A percentile compares a stretch with the other conserved stretches of the same genome.
phyloP scores from a whole-genome alignment of 53 echinoderm and acorn worm genomes.

The Arbacia lixula region DNA sequence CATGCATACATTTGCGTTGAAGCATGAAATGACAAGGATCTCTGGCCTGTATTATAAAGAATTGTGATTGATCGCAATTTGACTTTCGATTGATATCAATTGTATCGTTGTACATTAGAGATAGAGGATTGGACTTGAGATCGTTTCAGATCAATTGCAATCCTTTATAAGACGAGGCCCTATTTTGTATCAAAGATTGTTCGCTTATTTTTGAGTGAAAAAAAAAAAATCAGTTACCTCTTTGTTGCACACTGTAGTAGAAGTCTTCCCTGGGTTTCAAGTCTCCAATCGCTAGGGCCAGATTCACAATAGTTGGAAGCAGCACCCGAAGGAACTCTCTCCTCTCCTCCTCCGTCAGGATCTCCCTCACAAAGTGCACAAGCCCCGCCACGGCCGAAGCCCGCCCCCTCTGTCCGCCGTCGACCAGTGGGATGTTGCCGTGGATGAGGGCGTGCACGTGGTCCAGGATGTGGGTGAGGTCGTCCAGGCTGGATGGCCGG shows the following conservation, averaged over 20 bases:
- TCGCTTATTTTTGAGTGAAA: neutral
- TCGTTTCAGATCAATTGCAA: too few relatives aligned
- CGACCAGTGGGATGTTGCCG: neutral
- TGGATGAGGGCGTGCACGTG: constrained; percentile 32
- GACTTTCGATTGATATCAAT: too few relatives aligned
- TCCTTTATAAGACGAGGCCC: too few relatives aligned
- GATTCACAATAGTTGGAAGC: constrained; percentile 64
- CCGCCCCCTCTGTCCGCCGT: neutral
- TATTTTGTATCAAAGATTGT: too few relatives aligned
- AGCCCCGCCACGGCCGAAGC: constrained; percentile 54
- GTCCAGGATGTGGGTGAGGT: constrained; percentile 1
- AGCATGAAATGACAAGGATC: too few relatives aligned
- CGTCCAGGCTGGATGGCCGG: neutral
- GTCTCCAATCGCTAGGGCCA: constrained; percentile 69
- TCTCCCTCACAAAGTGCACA: constrained; percentile 71
- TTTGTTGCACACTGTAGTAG: constrained; percentile 67
- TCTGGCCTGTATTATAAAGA: too few relatives aligned
- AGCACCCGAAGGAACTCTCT: constrained; percentile 62
- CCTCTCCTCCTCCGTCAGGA: constrained; percentile 63
- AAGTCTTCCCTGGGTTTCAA: constrained; percentile 67
- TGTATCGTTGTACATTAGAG: too few relatives aligned
- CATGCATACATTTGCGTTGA: too few relatives aligned
- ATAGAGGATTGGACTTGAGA: too few relatives aligned
- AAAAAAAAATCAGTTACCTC: constrained; percentile 51
- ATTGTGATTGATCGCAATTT: too few relatives aligned